phyloP scores from a whole-genome alignment of 2,113 vertebrate species.

The Chrysochloris asiatica region DNA sequence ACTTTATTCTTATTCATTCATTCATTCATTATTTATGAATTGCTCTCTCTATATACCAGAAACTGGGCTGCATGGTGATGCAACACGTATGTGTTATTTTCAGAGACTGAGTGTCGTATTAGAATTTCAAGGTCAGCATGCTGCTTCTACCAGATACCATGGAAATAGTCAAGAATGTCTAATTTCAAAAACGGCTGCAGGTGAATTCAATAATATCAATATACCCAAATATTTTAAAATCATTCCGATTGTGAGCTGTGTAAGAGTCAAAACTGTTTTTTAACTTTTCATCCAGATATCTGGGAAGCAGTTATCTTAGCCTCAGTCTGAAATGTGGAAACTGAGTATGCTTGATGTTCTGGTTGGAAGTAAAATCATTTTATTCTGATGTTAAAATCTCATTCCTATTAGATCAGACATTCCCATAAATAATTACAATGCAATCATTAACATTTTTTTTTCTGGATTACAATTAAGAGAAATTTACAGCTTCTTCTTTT shows the following conservation, averaged over 20 bases:
- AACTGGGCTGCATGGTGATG: conserved; percentile 3
- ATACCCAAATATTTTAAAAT: conserved; percentile 4
- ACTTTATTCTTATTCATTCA: conserved; percentile 35
- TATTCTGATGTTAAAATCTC: conserved; percentile 11
- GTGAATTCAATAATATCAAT: conserved; percentile 18
- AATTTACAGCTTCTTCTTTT: conserved; percentile 40
- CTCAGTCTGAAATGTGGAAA: conserved; percentile 3
- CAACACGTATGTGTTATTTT: conserved; percentile 57
- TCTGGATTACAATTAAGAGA: conserved; percentile 41
- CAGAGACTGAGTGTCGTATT: conserved; percentile 31
- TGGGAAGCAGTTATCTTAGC: background rate
- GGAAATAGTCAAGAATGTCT: conserved; percentile 4
- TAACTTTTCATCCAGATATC: conserved; percentile 38
- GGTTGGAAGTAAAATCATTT: conserved; percentile 20
- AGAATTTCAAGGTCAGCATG: conserved; percentile 37
- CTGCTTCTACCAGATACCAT: conserved; percentile 21
- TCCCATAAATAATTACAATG: conserved; percentile 52
- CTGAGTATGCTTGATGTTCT: background rate
- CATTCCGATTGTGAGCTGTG: background rate
- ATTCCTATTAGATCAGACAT: conserved; percentile 1
- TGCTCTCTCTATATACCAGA: conserved; percentile 42
- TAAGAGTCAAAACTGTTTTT: background rate
- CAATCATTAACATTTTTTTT: conserved; percentile 51
- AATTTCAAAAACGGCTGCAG: background rate
- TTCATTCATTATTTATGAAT: conserved; percentile 66